Evolutionary conservation across 2,888 invertebrate genomes (phyloP).

Genomic region (Aleiodes leptofemur): DNA sequence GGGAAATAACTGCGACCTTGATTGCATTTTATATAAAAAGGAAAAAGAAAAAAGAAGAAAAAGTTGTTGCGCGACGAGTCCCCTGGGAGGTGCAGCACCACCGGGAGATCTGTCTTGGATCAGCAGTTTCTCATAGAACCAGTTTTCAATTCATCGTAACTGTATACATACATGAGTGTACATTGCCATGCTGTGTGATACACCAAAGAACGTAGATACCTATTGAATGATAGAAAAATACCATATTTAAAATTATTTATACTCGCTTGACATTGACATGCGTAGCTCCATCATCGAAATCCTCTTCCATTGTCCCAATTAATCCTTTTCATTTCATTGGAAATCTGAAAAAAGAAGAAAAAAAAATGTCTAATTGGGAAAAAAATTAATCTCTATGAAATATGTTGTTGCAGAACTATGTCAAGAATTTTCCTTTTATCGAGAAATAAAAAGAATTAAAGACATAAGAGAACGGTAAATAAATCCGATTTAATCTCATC

Average conservation of each 20-base stretch:
- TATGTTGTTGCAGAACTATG: no score
- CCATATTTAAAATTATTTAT: conserved; percentile 25
- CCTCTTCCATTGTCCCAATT: conserved; percentile 9
- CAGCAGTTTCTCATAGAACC: conserved; percentile 53
- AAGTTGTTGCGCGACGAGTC: conserved; percentile 48
- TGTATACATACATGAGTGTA: conserved; percentile 27
- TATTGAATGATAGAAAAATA: conserved; percentile 32
- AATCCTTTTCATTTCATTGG: conserved; percentile 3
- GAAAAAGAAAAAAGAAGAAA: conserved; percentile 17
- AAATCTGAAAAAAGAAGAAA: neutral
- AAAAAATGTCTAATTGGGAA: neutral
- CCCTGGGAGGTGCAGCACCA: conserved; percentile 45
- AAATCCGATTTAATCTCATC: neutral
- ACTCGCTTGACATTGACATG: conserved; percentile 9
- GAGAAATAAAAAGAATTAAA: neutral
- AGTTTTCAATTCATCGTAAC: conserved; percentile 48
- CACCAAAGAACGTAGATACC: conserved; percentile 29
- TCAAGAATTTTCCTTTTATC: no score
- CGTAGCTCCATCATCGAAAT: neutral
- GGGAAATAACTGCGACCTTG: conserved; percentile 45
- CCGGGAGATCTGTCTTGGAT: conserved; percentile 36
- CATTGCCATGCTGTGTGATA: conserved; percentile 35
- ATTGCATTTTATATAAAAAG: conserved; percentile 25
- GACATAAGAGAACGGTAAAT: no score
- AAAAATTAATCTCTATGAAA: no score